These are phyloP conservation scores for Amphiprion percula DNA, from an alignment of 2,113 vertebrate genomes.

Conservation along the genomic window DNA sequence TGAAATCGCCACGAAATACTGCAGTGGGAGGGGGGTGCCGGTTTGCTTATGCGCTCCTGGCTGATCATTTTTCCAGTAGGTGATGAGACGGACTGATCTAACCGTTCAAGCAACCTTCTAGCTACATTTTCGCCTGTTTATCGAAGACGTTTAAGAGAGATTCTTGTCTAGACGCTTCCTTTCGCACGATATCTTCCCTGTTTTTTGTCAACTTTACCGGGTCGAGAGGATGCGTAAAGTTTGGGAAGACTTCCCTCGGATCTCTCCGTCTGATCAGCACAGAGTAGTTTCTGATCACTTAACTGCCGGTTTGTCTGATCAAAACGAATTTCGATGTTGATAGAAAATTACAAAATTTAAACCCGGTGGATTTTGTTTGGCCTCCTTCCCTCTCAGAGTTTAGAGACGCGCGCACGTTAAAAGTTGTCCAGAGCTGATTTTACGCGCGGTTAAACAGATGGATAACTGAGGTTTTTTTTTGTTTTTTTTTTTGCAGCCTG, in stretches of 20 bases:
- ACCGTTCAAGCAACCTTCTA: constrained; percentile 19
- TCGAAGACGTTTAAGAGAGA: neutral
- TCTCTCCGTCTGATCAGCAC: constrained; percentile 20
- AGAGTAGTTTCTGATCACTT: constrained; percentile 30
- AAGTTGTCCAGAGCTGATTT: constrained; percentile 62
- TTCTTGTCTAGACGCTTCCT: constrained; percentile 11
- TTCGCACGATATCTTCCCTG: constrained; percentile 14
- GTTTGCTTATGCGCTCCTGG: constrained; percentile 48
- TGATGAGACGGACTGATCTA: constrained; percentile 45
- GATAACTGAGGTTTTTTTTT: constrained; percentile 25
- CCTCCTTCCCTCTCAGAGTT: constrained; percentile 23
- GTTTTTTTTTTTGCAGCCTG: constrained; percentile 10
- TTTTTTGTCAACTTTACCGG: constrained; percentile 41
- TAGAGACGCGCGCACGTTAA: constrained; percentile 39
- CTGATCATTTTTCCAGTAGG: constrained; percentile 57
- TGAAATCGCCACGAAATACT: constrained; percentile 58
- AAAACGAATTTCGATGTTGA: constrained; percentile 41
- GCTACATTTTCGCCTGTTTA: neutral
- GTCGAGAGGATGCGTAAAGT: constrained; percentile 76
- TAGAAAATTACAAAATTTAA: constrained; percentile 30
- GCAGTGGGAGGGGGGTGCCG: constrained; percentile 58
- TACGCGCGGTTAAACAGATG: constrained; percentile 56
- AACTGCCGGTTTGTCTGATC: constrained; percentile 22
- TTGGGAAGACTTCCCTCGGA: constrained; percentile 62
- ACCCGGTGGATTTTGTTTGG: constrained; percentile 35